Conservation (phyloP, 2,888 invertebrate genomes). For the Zeuzera pyrina region DNA sequence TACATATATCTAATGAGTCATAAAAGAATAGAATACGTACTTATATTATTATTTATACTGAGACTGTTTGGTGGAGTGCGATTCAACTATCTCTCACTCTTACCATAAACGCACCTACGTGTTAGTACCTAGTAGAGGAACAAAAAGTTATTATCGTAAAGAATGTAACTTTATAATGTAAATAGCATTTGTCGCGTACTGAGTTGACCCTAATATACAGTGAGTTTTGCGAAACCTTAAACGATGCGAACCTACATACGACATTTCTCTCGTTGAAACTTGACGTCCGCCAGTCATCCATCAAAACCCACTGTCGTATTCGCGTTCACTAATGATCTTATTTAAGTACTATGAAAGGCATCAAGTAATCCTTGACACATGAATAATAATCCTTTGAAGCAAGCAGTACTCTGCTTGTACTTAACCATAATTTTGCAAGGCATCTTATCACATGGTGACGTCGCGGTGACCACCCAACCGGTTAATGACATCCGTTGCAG, state of each 20-base stretch:
- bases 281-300: conserved; percentile 4
- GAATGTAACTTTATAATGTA: no score
- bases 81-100: no score
- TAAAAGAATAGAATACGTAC: no score
- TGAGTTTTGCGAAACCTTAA: conserved; percentile 16
- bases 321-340: conserved; percentile 1
- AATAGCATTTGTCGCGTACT: conserved; percentile 2
- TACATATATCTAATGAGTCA: no score
- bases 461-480: conserved; percentile 14
- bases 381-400: not conserved
- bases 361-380: conserved; percentile 8
- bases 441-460: conserved; percentile 4
- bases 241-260: conserved; percentile 7
- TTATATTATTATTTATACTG: no score
- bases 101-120: no score
- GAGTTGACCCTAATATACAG: conserved; percentile 10
- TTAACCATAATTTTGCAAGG: not conserved
- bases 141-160: no score
- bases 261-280: conserved; percentile 1
- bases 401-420: not conserved
- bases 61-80: no score
- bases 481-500: conserved; percentile 21
- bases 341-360: not conserved
- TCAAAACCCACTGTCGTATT: conserved; percentile 6
- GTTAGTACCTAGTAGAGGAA: no score